Evolutionary conservation across 2,888 invertebrate genomes (phyloP).

Genomic region (Endomychus coccineus): DNA sequence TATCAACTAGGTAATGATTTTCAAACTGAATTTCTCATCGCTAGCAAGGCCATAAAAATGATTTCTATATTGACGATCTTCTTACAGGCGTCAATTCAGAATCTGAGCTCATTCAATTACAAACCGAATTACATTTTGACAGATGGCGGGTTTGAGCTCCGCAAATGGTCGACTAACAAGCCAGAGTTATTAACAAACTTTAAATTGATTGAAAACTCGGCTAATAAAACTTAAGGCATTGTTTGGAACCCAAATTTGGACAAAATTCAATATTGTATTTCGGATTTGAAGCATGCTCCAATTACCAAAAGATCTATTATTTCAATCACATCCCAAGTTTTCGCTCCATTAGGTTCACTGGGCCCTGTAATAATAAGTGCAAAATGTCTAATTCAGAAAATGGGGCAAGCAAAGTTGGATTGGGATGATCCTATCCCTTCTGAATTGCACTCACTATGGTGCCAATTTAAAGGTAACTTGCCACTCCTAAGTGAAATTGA

Average conservation of each 20-base stretch:
- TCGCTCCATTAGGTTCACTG: too few relatives aligned
- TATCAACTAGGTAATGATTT: too few relatives aligned
- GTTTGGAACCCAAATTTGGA: slow-evolving; percentile 1
- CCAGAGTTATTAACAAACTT: too few relatives aligned
- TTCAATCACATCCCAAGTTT: not conserved
- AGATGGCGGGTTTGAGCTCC: not conserved
- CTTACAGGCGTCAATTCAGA: not conserved
- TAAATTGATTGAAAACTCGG: not conserved
- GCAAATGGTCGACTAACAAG: too few relatives aligned
- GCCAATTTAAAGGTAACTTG: not conserved
- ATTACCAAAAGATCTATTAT: not conserved
- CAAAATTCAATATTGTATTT: slow-evolving; percentile 1
- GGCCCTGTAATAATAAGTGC: too few relatives aligned
- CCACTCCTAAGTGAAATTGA: not conserved
- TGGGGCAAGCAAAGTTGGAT: slow-evolving; percentile 1
- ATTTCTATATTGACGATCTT: not conserved
- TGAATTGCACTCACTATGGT: not conserved
- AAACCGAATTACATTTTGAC: not conserved
- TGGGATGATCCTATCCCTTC: not conserved
- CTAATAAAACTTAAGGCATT: not conserved
- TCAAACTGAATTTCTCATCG: too few relatives aligned
- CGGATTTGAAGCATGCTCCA: too few relatives aligned
- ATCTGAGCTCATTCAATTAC: not conserved
- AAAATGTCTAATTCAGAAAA: too few relatives aligned
- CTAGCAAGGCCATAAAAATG: not conserved